These are phyloP conservation scores for Sebastes goodei DNA, from an alignment of 2,797 vertebrate genomes.

Conservation along the genomic window DNA sequence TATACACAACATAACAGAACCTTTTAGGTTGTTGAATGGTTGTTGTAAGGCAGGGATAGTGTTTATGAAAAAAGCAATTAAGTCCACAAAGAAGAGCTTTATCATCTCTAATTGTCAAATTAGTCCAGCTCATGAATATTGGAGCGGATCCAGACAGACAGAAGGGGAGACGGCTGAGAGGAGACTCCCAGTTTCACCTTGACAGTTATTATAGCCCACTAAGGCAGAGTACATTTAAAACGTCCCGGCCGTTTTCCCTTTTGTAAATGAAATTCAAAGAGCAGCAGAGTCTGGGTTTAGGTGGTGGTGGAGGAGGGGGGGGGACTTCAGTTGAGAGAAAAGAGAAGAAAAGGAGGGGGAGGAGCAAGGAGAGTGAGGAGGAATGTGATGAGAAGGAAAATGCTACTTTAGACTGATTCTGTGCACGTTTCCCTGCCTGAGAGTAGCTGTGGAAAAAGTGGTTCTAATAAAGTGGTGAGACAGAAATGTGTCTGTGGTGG, in stretches of 20 bases:
- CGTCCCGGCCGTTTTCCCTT: background rate
- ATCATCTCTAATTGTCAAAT: constrained; percentile 13
- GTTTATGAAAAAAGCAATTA: background rate
- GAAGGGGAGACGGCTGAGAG: background rate
- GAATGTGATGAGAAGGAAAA: background rate
- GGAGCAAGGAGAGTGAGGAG: background rate
- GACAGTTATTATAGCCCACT: background rate
- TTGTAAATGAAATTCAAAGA: constrained; percentile 12
- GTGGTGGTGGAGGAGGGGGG: background rate
- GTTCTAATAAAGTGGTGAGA: background rate
- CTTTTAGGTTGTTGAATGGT: background rate
- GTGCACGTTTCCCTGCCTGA: background rate
- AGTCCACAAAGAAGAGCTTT: background rate
- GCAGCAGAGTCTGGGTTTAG: background rate
- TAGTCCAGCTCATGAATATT: constrained; percentile 41
- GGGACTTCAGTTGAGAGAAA: background rate
- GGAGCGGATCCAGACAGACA: constrained; percentile 8
- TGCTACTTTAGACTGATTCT: background rate
- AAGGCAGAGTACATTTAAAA: background rate
- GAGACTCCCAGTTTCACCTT: constrained; percentile 20
- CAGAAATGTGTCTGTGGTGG: background rate
- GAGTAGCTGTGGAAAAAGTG: background rate
- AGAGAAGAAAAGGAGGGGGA: background rate
- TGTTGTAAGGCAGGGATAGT: background rate
- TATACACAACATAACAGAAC: background rate